Evolutionary conservation across 2,888 invertebrate species (phyloP), one percentile per base, ranked within the genome.

Genomic region (Pocota personata): DNA sequence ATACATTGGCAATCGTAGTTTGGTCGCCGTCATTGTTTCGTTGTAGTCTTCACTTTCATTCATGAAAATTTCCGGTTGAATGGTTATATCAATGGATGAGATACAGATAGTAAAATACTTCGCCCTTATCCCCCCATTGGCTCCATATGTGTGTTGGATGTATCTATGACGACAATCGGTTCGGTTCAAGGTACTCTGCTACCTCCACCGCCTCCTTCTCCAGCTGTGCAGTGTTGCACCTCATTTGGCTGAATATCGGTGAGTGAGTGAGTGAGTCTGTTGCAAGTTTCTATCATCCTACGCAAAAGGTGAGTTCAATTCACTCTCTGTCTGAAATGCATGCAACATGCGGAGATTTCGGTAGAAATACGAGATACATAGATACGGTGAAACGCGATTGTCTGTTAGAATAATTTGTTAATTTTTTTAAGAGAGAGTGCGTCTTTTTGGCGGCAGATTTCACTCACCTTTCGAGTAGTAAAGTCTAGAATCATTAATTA

Each of bases 41-140:
- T 60, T 30, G 46, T 48, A 57, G 71, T 72, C 82, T 71, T 77
- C 71, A 71, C 57, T 82, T 82, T 82, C 82, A 82, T 82, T 82
- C 82, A 82, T 77, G 57, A 82, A 69, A 62, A 46, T 64, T 64
- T 75, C 73, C 73, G 32, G 19, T 43, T 52, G 52, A 52, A 46
- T 75, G 27, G 52, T 43, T 10, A 6, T 30, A 64, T 55, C 60
- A 55, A 69, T 69, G 62, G 52, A 62, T 60, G 52, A 32, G 52
- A 60, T 60, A 16, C 2, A 35, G 27, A 55, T 50, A 69, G 57
- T 40, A 43, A 60, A 43, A 12, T 62, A 16, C 43, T 37, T 8
- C 16, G 2, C 6, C 27, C 40, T 7, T 14, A 16, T 6, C 2
- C 50, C 10, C 16, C 14, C 8, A 7, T 32, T 55, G 30, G 40